Base-by-base conservation (phyloP, 2,888 invertebrate species). In the Dicyrtoma fusca region DNA sequence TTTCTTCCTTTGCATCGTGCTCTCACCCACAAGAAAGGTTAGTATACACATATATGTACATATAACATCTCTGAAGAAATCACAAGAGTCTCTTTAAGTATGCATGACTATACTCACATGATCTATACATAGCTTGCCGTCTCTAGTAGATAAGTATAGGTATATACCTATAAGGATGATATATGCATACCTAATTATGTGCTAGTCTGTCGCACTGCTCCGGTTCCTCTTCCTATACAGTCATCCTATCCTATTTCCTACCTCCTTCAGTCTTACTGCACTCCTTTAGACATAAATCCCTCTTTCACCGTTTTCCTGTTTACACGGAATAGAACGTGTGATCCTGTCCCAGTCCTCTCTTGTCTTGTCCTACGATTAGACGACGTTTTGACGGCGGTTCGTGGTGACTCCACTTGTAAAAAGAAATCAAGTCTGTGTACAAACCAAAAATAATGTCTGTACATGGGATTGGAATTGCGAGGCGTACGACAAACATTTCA, bases 1-100 rank as follows among this genome's bases (percentile, higher is more conserved):
- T 25, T 66, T 25, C 57, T 25, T 57, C 57, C 6, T 21, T 68
- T 68, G n/a, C 47, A 34, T 42, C 34, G 64, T 64, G 68, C 55
- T 42, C 57, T 68, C 68, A 55, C 57, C 68, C 55, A 59, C 44
- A 57, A 61, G 45, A 57, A 68, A 68, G 68, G 68, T 68, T 45
- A 44, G 68, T 59, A 68, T 14, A 55, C 55, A 19, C 34, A 25
- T 26, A 59, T 26, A n/a, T 59, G 25, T 59, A 23, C 55, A 55
- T 53, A 53, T 23, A 23, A 44, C 10, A 64, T 49, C 6, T 34
- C 34, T 34, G 4, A 34, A 34, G 34, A 34, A 34, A 34, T 34
- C 34, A 8, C 34, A 34, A 5, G 34, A 34, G 34, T 34, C n/a
- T 17, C 61, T 42, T 34, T n/a, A n/a, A n/a, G n/a, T n/a, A n/a